These are phyloP conservation scores for Pocota personata DNA, from an alignment of 2,888 invertebrate genomes.

Conservation along the genomic window DNA sequence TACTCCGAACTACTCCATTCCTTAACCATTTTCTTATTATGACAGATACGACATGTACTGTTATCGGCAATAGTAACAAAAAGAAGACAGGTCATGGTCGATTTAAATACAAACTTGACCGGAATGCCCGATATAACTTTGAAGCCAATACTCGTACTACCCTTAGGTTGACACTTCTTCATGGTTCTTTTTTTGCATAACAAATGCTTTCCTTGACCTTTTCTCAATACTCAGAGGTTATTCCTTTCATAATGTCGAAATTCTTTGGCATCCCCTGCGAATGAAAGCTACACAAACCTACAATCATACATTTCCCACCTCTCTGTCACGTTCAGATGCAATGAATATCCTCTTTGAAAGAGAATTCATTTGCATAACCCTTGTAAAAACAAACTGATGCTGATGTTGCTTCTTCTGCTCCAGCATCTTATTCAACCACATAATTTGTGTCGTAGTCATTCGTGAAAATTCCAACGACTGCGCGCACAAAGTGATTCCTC, in stretches of 20 bases:
- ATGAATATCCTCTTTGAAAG: conserved; percentile 20
- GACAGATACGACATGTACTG: too few species aligned
- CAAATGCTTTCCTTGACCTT: background rate
- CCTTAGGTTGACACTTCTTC: background rate
- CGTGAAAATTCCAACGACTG: conserved; percentile 48
- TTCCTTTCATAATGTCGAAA: background rate
- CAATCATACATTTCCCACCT: background rate
- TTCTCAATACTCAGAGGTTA: background rate
- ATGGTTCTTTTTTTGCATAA: background rate
- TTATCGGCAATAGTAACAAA: too few species aligned
- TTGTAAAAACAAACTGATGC: conserved; percentile 27
- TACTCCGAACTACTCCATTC: too few species aligned
- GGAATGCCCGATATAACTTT: background rate
- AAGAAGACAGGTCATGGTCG: too few species aligned
- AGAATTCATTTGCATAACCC: conserved; percentile 57
- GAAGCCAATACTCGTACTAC: background rate
- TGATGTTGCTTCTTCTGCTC: background rate
- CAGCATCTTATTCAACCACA: conserved; percentile 54
- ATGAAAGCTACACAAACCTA: background rate
- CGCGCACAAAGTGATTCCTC: conserved; percentile 62
- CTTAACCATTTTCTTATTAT: too few species aligned
- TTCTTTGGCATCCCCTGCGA: background rate
- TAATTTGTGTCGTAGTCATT: conserved; percentile 64
- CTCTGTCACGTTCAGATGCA: conserved; percentile 10
- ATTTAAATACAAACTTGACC: too few species aligned